Evolutionary conservation across 2,113 vertebrate species (phyloP).

Genomic region (Morphnarchus princeps): DNA sequence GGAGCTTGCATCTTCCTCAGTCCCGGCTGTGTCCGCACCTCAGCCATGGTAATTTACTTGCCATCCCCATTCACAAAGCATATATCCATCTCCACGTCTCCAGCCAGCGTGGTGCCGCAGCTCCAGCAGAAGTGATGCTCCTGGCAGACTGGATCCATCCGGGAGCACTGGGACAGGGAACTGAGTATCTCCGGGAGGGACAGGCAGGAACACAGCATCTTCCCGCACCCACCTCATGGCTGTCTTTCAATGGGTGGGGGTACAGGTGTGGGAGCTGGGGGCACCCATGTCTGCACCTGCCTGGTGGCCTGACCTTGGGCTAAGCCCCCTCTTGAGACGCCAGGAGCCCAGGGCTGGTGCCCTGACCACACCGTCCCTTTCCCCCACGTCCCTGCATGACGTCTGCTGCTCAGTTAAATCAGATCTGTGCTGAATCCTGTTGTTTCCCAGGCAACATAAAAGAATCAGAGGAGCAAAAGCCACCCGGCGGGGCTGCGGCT

Average conservation of each 20-base stretch:
- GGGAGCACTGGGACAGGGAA: rapidly evolving
- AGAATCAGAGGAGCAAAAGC: constrained; percentile 26
- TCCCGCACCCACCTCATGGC: rapidly evolving
- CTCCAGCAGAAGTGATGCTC: not conserved
- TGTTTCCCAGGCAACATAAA: constrained; percentile 49
- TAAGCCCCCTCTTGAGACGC: rapidly evolving
- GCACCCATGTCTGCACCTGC: rapidly evolving
- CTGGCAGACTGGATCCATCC: not conserved
- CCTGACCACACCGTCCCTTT: not conserved
- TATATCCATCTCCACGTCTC: rapidly evolving
- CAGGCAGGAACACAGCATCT: not conserved
- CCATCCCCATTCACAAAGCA: not conserved
- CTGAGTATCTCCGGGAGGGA: rapidly evolving
- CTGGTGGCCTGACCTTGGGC: too few species aligned
- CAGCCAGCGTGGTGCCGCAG: not conserved
- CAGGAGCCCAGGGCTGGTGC: not conserved
- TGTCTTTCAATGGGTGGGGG: rapidly evolving
- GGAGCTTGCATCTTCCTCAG: rapidly evolving
- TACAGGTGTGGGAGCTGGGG: rapidly evolving
- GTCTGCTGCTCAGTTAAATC: not conserved
- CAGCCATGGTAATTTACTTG: rapidly evolving
- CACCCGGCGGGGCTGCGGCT: not conserved
- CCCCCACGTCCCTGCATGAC: not conserved
- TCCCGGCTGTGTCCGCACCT: rapidly evolving
- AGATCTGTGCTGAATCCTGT: not conserved